Evolutionary conservation across 2,888 invertebrate species (phyloP), one percentile per base, ranked within the genome.

Genomic region (Trichogramma dendrolimi): DNA sequence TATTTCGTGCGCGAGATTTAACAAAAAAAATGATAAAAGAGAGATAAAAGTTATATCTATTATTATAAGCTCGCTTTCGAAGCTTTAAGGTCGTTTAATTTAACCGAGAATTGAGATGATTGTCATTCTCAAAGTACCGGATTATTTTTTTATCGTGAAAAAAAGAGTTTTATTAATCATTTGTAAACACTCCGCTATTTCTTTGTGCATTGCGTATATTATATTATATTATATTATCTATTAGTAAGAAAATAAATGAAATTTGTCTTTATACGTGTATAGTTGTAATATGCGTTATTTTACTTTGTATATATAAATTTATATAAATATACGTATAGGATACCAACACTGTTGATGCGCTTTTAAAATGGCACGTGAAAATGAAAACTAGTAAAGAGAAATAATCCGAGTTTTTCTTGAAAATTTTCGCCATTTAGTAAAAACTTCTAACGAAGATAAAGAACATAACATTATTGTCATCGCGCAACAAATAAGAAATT

Each of bases 21-120:
- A 64, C 59, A 64, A 48, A 60, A 60, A 55, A 49, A 55, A 43
- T 55, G 51, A 58, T 38, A 60, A 52, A 43, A 43, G 49, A 59
- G 55, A 55, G 51, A 59, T 55, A 58, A 65, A 63, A 58, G 52
- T 63, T 63, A 62, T 64, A 66, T 66, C 61, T 62, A 66, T 66
- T 64, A 66, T 64, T 62, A 53, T 66, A 60, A 64, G 64, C 64
- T 66, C 60, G 66, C 66, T 64, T 66, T 60, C 64, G 64, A 66
- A 66, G 66, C 66, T 66, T 66, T 58, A 61, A 66, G 64, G 66
- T 66, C 61, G 60, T 66, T 66, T 66, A 58, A 60, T 49, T 59
- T 64, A 62, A 62, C 27, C 27, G 41, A 40, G 4, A 41, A 52
- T 41, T 41, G 11, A 39, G 40, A 52, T 27, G 11, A 57, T 27